These are phyloP conservation scores for Sinocyclocheilus maitianheensis DNA, from an alignment of 2,113 vertebrate species.

Conservation along the genomic window DNA sequence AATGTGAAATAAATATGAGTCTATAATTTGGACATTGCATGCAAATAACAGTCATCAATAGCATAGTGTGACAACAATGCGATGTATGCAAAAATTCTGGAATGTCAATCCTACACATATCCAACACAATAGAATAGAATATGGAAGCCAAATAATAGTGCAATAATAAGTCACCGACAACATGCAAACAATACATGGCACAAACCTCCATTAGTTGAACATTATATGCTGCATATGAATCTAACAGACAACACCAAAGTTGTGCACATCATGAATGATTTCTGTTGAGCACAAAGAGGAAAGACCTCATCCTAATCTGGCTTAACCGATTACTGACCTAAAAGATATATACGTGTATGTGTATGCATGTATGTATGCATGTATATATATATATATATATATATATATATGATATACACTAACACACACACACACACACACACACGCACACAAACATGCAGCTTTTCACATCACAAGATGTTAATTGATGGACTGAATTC, in stretches of 20 bases:
- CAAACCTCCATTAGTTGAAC: background rate
- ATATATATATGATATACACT: too few relatives aligned
- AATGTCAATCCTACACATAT: background rate
- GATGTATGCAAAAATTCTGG: background rate
- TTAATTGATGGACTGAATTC: too few relatives aligned
- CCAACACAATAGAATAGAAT: background rate
- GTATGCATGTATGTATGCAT: too few relatives aligned
- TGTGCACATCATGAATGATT: conserved; percentile 14
- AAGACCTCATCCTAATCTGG: conserved; percentile 20
- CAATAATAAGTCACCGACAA: background rate
- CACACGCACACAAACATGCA: too few relatives aligned
- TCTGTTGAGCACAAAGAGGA: background rate
- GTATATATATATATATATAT: too few relatives aligned
- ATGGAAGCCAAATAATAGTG: background rate
- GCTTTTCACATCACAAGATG: too few relatives aligned
- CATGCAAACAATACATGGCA: background rate
- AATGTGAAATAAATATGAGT: background rate
- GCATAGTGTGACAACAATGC: background rate
- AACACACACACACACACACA: too few relatives aligned
- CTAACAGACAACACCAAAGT: background rate
- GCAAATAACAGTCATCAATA: background rate
- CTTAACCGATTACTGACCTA: conserved; percentile 26
- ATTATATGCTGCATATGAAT: background rate
- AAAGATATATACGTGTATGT: background rate
- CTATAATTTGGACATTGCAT: background rate